Conservation (phyloP, 92 coral and sea anemone species). For the Siderastrea radians region DNA sequence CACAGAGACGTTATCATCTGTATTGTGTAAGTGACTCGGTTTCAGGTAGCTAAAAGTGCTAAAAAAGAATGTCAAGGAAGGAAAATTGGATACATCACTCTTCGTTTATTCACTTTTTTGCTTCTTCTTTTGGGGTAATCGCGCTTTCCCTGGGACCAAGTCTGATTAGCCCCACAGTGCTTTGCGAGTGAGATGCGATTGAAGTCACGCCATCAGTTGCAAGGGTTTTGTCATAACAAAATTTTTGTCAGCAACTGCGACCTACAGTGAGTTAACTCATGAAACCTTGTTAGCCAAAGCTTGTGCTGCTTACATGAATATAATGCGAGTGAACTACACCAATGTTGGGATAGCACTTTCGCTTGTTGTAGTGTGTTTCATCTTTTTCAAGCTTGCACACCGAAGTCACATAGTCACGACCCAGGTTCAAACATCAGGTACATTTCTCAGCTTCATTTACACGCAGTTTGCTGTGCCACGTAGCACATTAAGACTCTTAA, state of each 20-base stretch:
- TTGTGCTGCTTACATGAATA: background rate
- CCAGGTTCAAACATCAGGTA: background rate
- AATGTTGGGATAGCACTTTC: slow-evolving; percentile 26
- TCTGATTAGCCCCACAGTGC: background rate
- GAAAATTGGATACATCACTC: too few species aligned
- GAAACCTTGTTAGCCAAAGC: too few species aligned
- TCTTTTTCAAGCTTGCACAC: slow-evolving; percentile 25
- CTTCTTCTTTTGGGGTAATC: too few species aligned
- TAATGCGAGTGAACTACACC: slow-evolving; percentile 46
- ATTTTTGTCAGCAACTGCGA: too few species aligned
- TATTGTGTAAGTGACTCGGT: too few species aligned
- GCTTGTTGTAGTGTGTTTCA: slow-evolving; percentile 2
- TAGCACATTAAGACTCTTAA: background rate
- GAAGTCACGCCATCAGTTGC: too few species aligned
- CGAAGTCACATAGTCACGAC: background rate
- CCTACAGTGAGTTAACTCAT: too few species aligned
- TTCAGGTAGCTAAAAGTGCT: too few species aligned
- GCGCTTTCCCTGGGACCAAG: background rate
- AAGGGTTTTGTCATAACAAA: too few species aligned
- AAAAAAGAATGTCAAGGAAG: too few species aligned
- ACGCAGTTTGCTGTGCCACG: background rate
- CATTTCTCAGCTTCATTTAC: background rate
- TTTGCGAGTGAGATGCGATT: background rate
- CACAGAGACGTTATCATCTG: too few species aligned
- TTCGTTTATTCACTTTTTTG: too few species aligned